Evolutionary conservation across 2,888 invertebrate species (phyloP), one percentile per base, ranked within the genome.

Genomic region (Polymixis flavicincta): DNA sequence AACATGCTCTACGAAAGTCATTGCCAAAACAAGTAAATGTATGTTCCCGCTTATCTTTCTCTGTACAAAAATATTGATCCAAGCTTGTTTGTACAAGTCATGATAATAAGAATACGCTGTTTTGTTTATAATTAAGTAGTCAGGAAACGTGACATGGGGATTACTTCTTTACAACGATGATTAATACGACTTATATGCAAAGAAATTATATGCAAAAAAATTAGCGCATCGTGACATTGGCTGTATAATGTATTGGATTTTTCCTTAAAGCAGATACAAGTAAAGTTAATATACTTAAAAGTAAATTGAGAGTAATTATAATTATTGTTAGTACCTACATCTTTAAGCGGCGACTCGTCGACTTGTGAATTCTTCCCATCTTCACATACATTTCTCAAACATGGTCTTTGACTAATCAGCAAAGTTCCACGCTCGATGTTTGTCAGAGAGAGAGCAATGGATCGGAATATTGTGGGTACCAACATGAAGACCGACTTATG

Each of bases 51-150:
- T 79, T 87, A 76, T 80, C 81, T 78, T 55, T 57, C 45, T 59
- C 25, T 60, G 71, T 76, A 87, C 85, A 89, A 91, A 91, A 92
- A 93, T 92, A 92, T 92, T 93, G 86, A 90, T 89, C 85, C 82
- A 88, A 88, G 82, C 78, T 61, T 91, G 89, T 92, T 92, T 92
- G 89, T 61, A 86, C 82, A 84, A 67, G 83, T 78, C 83, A 45
- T 74, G 86, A 87, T 88, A 90, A 89, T 88, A 85, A 85, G 71
- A 78, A 76, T 70, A 83, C 71, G 76, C 77, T 87, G 86, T 86
- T 85, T 87, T 83, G 83, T 84, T 86, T 86, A 78, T 84, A 84
- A 86, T 89, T 89, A 85, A 84, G 80, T 64, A 82, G 80, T 84
- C 79, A 83, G 48, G 64, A 67, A 82, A 83, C 78, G 81, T 86